Percentiles rank a stretch among this genome's conserved stretches.
Conservation (phyloP, 1,140 invertebrate species). For the Drosophila biarmipes region DNA sequence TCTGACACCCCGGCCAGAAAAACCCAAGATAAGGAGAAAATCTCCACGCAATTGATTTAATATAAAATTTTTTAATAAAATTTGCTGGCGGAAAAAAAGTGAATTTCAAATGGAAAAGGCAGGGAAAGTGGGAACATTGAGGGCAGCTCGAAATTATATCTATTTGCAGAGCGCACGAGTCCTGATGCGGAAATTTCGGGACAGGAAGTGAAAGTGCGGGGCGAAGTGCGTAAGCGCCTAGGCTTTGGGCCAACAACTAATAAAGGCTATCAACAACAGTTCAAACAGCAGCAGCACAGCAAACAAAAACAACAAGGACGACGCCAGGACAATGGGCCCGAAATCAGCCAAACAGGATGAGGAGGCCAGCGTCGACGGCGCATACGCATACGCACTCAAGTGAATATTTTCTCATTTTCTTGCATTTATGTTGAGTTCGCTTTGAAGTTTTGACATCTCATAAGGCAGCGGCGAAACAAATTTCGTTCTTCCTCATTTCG, state of each 20-base stretch:
- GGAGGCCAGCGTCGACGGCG: constrained; percentile 21
- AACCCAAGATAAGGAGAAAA: constrained; percentile 45
- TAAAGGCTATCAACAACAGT: constrained; percentile 82
- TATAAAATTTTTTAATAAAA: constrained; percentile 83
- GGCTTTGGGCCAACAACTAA: constrained; percentile 78
- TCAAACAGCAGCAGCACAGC: constrained; percentile 65
- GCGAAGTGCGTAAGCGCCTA: constrained; percentile 68
- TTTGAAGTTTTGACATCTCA: constrained; percentile 84
- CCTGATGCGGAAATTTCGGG: constrained; percentile 11
- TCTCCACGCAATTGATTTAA: constrained; percentile 81
- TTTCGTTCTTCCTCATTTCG: constrained; percentile 42
- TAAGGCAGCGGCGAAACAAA: constrained; percentile 62
- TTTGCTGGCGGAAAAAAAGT: constrained; percentile 58
- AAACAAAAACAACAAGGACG: constrained; percentile 27
- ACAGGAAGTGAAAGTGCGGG: constrained; percentile 41
- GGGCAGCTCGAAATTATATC: constrained; percentile 14
- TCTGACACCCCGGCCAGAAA: constrained; percentile 55
- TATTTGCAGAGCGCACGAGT: constrained; percentile 58
- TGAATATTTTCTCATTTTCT: constrained; percentile 84
- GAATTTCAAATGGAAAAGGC: constrained; percentile 21
- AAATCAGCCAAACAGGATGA: constrained; percentile 29
- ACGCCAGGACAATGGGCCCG: constrained; percentile 28
- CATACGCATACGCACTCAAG: constrained; percentile 80
- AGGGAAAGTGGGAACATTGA: not conserved
- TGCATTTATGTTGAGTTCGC: constrained; percentile 80